Evolutionary conservation across 2,888 invertebrate genomes (phyloP).

Genomic region (Lasioglossum morio): DNA sequence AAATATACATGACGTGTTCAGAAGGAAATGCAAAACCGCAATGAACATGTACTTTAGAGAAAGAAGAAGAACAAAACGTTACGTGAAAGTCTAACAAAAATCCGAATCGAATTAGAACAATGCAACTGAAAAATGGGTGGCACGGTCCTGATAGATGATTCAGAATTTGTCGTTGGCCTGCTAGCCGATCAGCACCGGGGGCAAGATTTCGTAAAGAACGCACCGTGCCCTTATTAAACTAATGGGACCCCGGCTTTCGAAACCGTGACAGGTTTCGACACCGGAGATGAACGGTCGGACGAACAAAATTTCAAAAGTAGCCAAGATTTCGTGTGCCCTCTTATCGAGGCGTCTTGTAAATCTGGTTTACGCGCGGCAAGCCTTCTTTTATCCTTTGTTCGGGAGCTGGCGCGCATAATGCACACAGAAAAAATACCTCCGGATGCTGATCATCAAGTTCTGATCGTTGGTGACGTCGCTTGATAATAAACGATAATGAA

Average conservation of each 20-base stretch:
- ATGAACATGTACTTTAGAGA: neutral
- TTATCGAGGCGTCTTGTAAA: constrained; percentile 49
- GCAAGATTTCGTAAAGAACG: constrained; percentile 71
- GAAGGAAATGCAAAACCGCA: neutral
- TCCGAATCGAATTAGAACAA: neutral
- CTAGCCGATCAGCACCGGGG: constrained; percentile 47
- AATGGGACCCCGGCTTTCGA: constrained; percentile 73
- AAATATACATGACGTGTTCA: neutral
- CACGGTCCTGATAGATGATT: neutral
- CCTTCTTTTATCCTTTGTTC: neutral
- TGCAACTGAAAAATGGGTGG: neutral
- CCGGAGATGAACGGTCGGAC: constrained; percentile 69
- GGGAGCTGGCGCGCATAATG: neutral
- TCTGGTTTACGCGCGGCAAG: neutral
- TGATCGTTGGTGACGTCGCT: neutral
- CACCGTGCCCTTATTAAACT: constrained; percentile 74
- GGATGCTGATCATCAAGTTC: neutral
- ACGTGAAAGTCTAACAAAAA: neutral
- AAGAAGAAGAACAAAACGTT: neutral
- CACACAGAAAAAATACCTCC: neutral
- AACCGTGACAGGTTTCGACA: constrained; percentile 72
- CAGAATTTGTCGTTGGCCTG: constrained; percentile 12
- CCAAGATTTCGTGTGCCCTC: constrained; percentile 62
- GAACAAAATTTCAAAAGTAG: constrained; percentile 69
- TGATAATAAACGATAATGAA: constrained; percentile 12